These are phyloP conservation scores for Myocastor coypus DNA, from an alignment of 2,113 vertebrate genomes.

Conservation along the genomic window DNA sequence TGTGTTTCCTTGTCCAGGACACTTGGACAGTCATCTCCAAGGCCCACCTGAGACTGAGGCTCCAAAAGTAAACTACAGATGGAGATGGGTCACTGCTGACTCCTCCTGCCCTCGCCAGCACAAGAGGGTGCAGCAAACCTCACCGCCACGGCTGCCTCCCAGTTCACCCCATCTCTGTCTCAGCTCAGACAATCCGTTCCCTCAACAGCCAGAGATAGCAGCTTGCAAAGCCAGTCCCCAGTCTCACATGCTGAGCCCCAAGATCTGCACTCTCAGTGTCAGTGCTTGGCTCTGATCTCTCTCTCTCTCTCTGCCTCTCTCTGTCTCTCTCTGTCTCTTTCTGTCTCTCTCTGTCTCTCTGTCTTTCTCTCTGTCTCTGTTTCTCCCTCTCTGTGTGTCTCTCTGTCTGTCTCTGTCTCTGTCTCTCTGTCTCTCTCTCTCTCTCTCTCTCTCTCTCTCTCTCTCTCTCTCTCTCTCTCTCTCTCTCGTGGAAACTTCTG, in stretches of 20 bases:
- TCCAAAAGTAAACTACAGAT: not conserved
- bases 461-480: not conserved
- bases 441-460: too few species aligned
- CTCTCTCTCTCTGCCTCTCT: not conserved
- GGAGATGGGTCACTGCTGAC: not conserved
- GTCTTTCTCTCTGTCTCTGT: not conserved
- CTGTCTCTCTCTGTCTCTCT: not conserved
- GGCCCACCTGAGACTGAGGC: not conserved
- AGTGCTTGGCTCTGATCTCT: not conserved
- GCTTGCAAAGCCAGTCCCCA: not conserved
- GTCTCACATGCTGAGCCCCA: not conserved
- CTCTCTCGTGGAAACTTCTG: not conserved
- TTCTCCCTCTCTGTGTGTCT: not conserved
- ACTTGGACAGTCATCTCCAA: not conserved
- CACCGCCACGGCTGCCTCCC: fast-evolving
- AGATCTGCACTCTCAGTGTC: not conserved
- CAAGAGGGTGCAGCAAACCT: not conserved
- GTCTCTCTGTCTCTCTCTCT: too few species aligned
- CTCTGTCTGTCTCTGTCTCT: not conserved
- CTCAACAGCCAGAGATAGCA: not conserved
- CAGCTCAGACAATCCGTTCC: too few species aligned
- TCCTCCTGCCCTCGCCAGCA: not conserved
- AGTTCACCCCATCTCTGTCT: not conserved
- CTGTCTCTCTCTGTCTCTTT: not conserved
- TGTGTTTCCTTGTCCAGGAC: not conserved